phyloP scores from a whole-genome alignment of 2,113 vertebrate species.

The Cryptomyrus ogoouensis region DNA sequence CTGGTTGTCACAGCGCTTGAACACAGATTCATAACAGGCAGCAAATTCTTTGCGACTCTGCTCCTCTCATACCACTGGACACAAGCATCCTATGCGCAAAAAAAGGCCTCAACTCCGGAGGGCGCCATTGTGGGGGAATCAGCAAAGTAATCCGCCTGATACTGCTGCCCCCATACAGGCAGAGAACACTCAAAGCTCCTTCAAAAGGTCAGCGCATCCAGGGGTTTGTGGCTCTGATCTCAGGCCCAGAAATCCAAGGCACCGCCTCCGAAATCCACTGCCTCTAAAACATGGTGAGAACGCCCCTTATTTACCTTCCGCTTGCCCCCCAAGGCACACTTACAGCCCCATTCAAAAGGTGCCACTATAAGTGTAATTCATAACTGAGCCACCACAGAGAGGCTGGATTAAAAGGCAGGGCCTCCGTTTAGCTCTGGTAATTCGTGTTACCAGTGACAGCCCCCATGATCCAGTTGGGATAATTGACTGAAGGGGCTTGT shows the following conservation, averaged over 20 bases:
- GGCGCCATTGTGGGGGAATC: not conserved
- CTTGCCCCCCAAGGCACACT: not conserved
- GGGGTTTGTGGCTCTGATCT: not conserved
- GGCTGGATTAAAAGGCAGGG: not conserved
- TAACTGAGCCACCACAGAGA: not conserved
- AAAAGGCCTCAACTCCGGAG: not conserved
- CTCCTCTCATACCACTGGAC: conserved; percentile 21
- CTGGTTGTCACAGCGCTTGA: conserved; percentile 21
- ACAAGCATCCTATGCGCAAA: not conserved
- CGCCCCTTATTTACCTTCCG: not conserved
- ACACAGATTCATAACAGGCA: conserved; percentile 55
- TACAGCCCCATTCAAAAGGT: not conserved
- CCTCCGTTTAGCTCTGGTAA: not conserved
- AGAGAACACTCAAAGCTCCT: not conserved
- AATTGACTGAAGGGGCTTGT: conserved; percentile 22
- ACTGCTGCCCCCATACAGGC: not conserved
- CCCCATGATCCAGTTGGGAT: conserved; percentile 16
- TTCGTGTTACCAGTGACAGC: conserved; percentile 8
- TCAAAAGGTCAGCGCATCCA: not conserved
- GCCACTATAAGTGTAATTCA: not conserved
- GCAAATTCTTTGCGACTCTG: conserved; percentile 54
- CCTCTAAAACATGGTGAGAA: not conserved
- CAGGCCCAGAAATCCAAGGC: not conserved
- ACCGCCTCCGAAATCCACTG: not conserved
- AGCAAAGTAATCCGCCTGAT: not conserved